phyloP scores from a whole-genome alignment of 92 coral and sea anemone genomes.

The Chrysogorgia sp. region DNA sequence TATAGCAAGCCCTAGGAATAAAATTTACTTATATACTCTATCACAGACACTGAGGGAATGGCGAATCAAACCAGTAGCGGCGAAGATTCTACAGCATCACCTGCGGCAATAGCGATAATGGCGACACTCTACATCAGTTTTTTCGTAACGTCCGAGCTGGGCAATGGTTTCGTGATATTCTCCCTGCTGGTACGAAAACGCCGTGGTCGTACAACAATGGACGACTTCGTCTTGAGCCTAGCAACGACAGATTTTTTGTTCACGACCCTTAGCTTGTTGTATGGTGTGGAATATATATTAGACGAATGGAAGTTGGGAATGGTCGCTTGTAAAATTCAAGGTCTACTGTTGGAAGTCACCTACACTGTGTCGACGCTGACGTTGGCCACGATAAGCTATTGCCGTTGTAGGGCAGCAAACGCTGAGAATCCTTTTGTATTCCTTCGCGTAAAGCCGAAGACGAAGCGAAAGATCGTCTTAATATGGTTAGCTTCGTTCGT shows the following conservation, averaged over 20 bases:
- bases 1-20: no score
- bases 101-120: background rate
- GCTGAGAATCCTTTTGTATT: constrained; percentile 58
- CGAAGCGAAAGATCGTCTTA: constrained; percentile 47
- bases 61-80: no score
- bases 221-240: constrained; percentile 1
- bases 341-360: constrained; percentile 53
- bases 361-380: constrained; percentile 79
- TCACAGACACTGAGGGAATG: no score
- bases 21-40: no score
- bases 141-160: constrained; percentile 14
- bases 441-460: constrained; percentile 61
- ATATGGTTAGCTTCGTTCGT: constrained; percentile 71
- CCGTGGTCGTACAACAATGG: background rate
- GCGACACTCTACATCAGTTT: background rate
- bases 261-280: background rate
- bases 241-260: constrained; percentile 12
- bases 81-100: no score
- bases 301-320: constrained; percentile 19
- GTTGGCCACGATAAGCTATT: constrained; percentile 76
- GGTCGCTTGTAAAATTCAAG: constrained; percentile 7
- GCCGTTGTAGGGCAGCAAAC: constrained; percentile 56
- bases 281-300: constrained; percentile 3
- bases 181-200: constrained; percentile 8
- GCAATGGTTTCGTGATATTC: constrained; percentile 20